phyloP scores from a whole-genome alignment of 2,797 vertebrate genomes.

The Thunnus albacares region DNA sequence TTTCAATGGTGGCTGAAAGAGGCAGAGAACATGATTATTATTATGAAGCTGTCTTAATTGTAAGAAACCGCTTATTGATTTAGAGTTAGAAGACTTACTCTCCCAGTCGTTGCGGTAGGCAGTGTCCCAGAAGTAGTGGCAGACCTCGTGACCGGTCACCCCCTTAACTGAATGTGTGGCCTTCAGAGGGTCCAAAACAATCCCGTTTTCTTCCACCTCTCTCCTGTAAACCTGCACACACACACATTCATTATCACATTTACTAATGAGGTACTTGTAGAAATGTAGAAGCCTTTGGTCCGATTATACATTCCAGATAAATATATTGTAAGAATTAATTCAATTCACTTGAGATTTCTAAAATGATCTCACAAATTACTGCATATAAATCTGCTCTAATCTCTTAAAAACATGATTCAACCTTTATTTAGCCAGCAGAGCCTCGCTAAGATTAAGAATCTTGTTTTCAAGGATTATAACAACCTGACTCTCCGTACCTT shows the following conservation, averaged over 20 bases:
- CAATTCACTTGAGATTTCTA: neutral
- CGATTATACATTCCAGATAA: too few relatives aligned
- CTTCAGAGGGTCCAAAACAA: conserved; percentile 97
- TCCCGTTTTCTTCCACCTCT: conserved; percentile 97
- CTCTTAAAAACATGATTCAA: too few relatives aligned
- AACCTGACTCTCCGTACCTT: conserved; percentile 86
- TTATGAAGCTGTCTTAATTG: fast-evolving
- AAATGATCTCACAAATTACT: neutral
- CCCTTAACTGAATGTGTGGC: conserved; percentile 97
- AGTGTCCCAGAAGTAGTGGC: conserved; percentile 97
- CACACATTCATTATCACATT: neutral
- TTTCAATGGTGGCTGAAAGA: conserved; percentile 94
- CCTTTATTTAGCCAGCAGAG: too few relatives aligned
- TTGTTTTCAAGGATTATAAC: neutral
- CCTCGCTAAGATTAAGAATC: too few relatives aligned
- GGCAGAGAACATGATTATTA: neutral
- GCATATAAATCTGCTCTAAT: too few relatives aligned
- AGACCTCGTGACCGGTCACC: conserved; percentile 96
- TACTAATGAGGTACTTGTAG: neutral
- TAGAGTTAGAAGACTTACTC: conserved; percentile 85
- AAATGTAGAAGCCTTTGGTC: neutral
- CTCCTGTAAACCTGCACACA: conserved; percentile 93
- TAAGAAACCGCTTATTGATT: fast-evolving
- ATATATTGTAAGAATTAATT: neutral
- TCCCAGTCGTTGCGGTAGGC: conserved; percentile 98